Percentiles rank a stretch among this genome's conserved stretches.
phyloP scores from a whole-genome alignment of 2,797 vertebrate genomes.

The Phoxinus dragarum region DNA sequence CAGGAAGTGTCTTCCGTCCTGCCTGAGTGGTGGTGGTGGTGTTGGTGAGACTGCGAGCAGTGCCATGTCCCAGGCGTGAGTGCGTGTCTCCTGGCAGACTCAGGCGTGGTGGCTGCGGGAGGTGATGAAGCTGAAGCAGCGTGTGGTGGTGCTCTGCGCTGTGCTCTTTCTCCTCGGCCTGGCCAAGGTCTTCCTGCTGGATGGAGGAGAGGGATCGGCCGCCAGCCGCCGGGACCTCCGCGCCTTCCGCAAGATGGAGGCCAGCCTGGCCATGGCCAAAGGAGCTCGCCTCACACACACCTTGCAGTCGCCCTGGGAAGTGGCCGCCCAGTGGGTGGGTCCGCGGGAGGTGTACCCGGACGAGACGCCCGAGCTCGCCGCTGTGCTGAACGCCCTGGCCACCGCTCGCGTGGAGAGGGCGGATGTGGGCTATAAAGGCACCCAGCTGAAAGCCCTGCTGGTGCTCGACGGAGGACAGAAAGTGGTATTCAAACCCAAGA shows the following conservation, averaged over 20 bases:
- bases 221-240: conserved; percentile 92
- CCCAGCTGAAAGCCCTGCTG: conserved; percentile 94
- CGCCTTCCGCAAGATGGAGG: conserved; percentile 93
- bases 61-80: conserved; percentile 76
- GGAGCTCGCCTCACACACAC: conserved; percentile 91
- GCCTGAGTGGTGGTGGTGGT: conserved; percentile 16
- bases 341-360: conserved; percentile 97
- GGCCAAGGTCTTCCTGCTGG: conserved; percentile 97
- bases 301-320: conserved; percentile 97
- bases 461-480: conserved; percentile 97
- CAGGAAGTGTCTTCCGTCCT: conserved; percentile 1
- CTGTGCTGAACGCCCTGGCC: conserved; percentile 89
- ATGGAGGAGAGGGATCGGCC: conserved; percentile 93
- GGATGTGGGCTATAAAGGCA: conserved; percentile 97
- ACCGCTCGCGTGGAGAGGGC: conserved; percentile 89
- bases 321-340: conserved; percentile 96
- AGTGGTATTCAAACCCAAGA: conserved; percentile 98
- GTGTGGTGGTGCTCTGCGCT: conserved; percentile 91
- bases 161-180: conserved; percentile 96
- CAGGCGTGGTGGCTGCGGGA: conserved; percentile 51
- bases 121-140: conserved; percentile 98
- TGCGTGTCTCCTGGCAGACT: conserved; percentile 31
- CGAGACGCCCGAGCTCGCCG: conserved; percentile 94
- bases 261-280: conserved; percentile 84
- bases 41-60: conserved; percentile 18